Conservation (phyloP, 2,113 vertebrate species). For the Abramis brama region DNA sequence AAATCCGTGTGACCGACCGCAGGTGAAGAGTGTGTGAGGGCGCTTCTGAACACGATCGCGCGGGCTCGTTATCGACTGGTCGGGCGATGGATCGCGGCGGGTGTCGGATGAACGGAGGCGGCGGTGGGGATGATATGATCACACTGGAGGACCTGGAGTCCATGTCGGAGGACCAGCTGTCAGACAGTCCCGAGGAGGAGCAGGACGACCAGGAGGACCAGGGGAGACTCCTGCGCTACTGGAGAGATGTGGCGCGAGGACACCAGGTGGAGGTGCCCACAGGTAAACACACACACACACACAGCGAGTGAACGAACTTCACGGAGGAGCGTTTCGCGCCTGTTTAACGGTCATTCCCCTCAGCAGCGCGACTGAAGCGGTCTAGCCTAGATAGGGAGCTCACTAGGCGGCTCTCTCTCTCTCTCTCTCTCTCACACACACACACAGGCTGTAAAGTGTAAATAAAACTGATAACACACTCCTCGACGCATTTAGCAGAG, state of each 20-base stretch:
- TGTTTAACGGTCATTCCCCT: neutral
- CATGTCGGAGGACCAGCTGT: conserved; percentile 76
- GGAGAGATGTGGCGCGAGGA: conserved; percentile 84
- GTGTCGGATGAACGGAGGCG: conserved; percentile 75
- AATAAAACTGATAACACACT: neutral
- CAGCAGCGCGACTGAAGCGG: neutral
- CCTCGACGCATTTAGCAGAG: too few species aligned
- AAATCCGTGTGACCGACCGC: neutral
- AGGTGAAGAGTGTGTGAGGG: neutral
- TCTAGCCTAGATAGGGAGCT: neutral
- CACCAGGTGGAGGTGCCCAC: conserved; percentile 86
- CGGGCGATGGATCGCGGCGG: conserved; percentile 77
- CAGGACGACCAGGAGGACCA: conserved; percentile 74
- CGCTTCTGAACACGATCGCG: neutral
- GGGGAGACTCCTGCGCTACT: conserved; percentile 82
- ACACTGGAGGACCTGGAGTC: conserved; percentile 86
- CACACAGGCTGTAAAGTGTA: neutral
- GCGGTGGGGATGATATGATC: conserved; percentile 68
- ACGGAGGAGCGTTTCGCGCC: neutral
- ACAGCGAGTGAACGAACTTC: neutral
- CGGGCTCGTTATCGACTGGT: neutral
- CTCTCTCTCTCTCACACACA: too few species aligned
- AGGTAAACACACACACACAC: conserved; percentile 71
- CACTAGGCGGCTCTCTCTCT: too few species aligned
- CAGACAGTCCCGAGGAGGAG: conserved; percentile 76